Base-by-base conservation (phyloP, 2,113 vertebrate genomes). In the Alectura lathami region DNA sequence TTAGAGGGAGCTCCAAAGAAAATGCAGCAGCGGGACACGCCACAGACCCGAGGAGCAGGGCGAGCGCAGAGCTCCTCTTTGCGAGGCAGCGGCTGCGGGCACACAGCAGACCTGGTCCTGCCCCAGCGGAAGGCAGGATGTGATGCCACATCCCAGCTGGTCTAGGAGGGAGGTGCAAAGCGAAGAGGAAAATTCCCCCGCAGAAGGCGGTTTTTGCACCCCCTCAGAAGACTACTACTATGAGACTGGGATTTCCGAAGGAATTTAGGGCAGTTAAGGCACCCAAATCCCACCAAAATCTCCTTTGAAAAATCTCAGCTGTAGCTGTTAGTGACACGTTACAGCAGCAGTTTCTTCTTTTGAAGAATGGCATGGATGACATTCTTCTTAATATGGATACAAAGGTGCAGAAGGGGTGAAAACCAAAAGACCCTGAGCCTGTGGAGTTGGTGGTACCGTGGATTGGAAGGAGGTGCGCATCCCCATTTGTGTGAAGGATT, bases 251-350 rank as follows among this genome's bases (percentile, higher is more conserved):
- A 85, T 93, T 95, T 92, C 72, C 48, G 74, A 54, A 89, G 83
- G 42, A 70, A 83, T 80, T 84, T 69, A 50, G 32, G 62, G 29
- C n/a, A 42, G 38, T 77, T 77, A 67, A 83, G 63, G 59, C 34
- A 54, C 57, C 69, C 57, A 91, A 89, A 94, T 95, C 75, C 77
- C 78, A 54, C 42, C 66, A 67, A 91, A 91, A 88, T 54, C 66
- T 86, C 40, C 45, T 79, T 26, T 76, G 57, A 89, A 94, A 83
- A 51, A 54, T 70, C 83, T 94, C 86, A 92, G 53, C 70, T 57
- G 47, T 69, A 85, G 48, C 60, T 29, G 4, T n/a, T 64, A 48
- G 48, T 22, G 59, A 70, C 45, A 27, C 0, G 1, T 40, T 73
- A 26, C 7, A 67, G 79, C 42, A 94, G 34, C 57, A 85, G 78